Evolutionary conservation across 1,140 invertebrate species (phyloP).

Genomic region (Intoshia linei): DNA sequence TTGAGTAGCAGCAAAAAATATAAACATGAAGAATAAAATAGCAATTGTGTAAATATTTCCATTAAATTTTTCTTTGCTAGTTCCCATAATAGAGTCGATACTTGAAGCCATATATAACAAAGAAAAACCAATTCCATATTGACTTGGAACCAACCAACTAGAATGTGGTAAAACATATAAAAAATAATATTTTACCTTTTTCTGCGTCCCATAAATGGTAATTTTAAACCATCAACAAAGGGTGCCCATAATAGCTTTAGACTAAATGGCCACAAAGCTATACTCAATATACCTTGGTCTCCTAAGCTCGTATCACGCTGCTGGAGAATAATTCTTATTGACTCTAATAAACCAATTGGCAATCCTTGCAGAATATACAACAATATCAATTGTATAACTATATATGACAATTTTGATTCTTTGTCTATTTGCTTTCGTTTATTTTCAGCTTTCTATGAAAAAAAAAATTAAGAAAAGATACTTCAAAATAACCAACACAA

Average conservation of each 20-base stretch:
- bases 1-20: constrained; percentile 84
- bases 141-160: constrained; percentile 79
- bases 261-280: constrained; percentile 75
- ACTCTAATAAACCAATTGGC: too few relatives aligned
- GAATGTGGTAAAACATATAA: too few relatives aligned
- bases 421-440: too few relatives aligned
- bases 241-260: constrained; percentile 89
- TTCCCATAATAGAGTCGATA: constrained; percentile 37
- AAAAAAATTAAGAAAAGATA: too few relatives aligned
- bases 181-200: too few relatives aligned
- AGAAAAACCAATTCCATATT: constrained; percentile 36
- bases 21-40: constrained; percentile 51
- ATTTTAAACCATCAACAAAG: constrained; percentile 64
- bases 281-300: constrained; percentile 72
- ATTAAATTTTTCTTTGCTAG: constrained; percentile 16
- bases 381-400: too few relatives aligned
- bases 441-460: too few relatives aligned
- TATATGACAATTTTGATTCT: too few relatives aligned
- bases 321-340: too few relatives aligned
- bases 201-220: constrained; percentile 43
- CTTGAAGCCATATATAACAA: constrained; percentile 45
- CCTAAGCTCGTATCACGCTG: too few relatives aligned
- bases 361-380: too few relatives aligned
- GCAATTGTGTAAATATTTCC: constrained; percentile 50
- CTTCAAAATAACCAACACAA: too few relatives aligned